These are phyloP conservation scores for Oryzias sinensis DNA, from an alignment of 2,797 vertebrate species.

Conservation along the genomic window DNA sequence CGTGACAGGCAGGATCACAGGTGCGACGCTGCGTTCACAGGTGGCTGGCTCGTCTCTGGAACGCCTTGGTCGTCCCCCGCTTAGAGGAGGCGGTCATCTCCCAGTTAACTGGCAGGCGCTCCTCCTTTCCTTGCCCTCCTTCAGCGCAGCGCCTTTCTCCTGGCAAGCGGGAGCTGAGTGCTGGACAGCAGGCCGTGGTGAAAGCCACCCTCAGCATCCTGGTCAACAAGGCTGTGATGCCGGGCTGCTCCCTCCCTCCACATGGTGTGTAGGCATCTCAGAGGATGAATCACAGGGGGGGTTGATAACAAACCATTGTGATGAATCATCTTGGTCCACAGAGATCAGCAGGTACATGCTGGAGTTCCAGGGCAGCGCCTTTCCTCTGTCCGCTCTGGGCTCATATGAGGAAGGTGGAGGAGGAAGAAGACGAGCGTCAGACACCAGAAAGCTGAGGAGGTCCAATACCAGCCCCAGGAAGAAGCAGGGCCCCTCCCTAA, in stretches of 20 bases:
- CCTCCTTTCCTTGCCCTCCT: constrained; percentile 25
- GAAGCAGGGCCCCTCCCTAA: constrained; percentile 75
- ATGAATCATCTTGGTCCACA: constrained; percentile 43
- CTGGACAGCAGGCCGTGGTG: constrained; percentile 90
- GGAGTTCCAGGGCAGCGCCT: constrained; percentile 86
- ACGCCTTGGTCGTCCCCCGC: constrained; percentile 87
- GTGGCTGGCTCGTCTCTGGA: constrained; percentile 94
- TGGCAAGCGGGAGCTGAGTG: constrained; percentile 78
- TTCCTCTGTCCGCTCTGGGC: constrained; percentile 83
- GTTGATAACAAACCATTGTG: neutral
- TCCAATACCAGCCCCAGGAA: constrained; percentile 91
- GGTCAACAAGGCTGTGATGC: constrained; percentile 90
- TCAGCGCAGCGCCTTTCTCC: constrained; percentile 66
- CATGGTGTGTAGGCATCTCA: constrained; percentile 73
- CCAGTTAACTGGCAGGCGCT: constrained; percentile 83
- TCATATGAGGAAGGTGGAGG: constrained; percentile 70
- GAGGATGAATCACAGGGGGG: neutral
- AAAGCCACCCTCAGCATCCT: constrained; percentile 95
- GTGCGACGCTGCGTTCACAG: constrained; percentile 58
- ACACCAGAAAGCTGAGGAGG: constrained; percentile 83
- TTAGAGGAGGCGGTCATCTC: constrained; percentile 91
- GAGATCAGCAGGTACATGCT: constrained; percentile 84
- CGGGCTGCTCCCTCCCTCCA: constrained; percentile 86
- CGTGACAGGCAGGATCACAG: neutral
- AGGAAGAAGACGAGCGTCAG: constrained; percentile 79